These are phyloP conservation scores for Limnephilus rhombicus DNA, from an alignment of 2,888 invertebrate species.

Conservation along the genomic window DNA sequence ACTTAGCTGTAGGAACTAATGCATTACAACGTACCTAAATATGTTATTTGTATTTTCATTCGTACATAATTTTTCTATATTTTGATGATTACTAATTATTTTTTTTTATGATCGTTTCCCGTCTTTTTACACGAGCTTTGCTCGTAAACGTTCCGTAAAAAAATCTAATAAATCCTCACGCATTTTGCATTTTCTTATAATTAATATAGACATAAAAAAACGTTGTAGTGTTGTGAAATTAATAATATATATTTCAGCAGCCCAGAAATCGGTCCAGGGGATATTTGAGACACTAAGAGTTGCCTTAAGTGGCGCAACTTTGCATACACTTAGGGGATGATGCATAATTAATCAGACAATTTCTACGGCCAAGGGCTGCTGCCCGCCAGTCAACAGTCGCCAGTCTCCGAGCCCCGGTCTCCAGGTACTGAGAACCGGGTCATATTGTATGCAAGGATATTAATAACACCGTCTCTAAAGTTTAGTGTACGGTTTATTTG, in stretches of 20 bases:
- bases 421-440: background rate
- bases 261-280: background rate
- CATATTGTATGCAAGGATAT: background rate
- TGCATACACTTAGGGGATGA: background rate
- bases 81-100: too few relatives aligned
- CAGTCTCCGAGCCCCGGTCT: background rate
- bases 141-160: too few relatives aligned
- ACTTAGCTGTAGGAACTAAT: too few relatives aligned
- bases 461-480: background rate
- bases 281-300: background rate
- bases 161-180: too few relatives aligned
- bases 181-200: too few relatives aligned
- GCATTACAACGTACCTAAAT: too few relatives aligned
- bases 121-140: too few relatives aligned
- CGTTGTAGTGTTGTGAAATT: background rate
- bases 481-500: background rate
- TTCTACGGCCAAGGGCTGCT: background rate
- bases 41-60: too few relatives aligned
- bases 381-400: background rate
- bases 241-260: background rate
- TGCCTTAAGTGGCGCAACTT: conserved; percentile 8
- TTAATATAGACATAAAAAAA: too few relatives aligned
- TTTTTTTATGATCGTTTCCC: too few relatives aligned
- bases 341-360: conserved; percentile 26
- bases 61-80: too few relatives aligned